Percentiles rank a stretch among this genome's conserved stretches.
phyloP scores from a whole-genome alignment of 1,140 invertebrate species.

The Aphelinus certus region DNA sequence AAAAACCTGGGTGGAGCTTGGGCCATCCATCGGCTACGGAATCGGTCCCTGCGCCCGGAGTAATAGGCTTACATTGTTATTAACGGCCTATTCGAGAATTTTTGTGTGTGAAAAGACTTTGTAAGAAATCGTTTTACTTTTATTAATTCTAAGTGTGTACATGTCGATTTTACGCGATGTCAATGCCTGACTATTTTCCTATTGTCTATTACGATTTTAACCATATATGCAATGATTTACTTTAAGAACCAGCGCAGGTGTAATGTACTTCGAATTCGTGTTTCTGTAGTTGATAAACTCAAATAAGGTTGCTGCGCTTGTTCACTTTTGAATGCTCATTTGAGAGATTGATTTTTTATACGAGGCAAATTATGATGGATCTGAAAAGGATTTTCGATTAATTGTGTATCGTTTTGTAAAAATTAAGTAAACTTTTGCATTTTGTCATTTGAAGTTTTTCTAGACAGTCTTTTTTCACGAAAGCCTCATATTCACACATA shows the following conservation, averaged over 20 bases:
- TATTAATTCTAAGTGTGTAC: constrained; percentile 24
- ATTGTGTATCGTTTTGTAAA: no score
- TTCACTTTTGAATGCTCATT: constrained; percentile 32
- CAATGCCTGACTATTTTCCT: constrained; percentile 51
- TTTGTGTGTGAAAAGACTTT: constrained; percentile 24
- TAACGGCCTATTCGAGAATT: constrained; percentile 13
- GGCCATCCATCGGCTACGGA: no score
- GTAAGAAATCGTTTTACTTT: constrained; percentile 19
- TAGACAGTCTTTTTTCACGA: no score
- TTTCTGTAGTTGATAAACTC: constrained; percentile 26
- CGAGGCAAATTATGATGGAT: not conserved
- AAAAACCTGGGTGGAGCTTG: no score
- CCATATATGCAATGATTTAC: no score
- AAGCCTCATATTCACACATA: constrained; percentile 7
- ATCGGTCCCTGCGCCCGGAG: no score
- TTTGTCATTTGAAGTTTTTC: no score
- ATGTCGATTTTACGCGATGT: constrained; percentile 14
- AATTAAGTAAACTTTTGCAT: no score
- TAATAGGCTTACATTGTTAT: constrained; percentile 6
- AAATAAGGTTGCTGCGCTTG: constrained; percentile 30
- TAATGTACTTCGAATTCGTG: constrained; percentile 16
- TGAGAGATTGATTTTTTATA: constrained; percentile 15
- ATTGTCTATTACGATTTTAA: constrained; percentile 27
- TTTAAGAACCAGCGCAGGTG: constrained; percentile 26
- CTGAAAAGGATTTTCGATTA: no score